Base-by-base conservation (phyloP, 2,113 vertebrate species). In the Saimiri boliviensis region DNA sequence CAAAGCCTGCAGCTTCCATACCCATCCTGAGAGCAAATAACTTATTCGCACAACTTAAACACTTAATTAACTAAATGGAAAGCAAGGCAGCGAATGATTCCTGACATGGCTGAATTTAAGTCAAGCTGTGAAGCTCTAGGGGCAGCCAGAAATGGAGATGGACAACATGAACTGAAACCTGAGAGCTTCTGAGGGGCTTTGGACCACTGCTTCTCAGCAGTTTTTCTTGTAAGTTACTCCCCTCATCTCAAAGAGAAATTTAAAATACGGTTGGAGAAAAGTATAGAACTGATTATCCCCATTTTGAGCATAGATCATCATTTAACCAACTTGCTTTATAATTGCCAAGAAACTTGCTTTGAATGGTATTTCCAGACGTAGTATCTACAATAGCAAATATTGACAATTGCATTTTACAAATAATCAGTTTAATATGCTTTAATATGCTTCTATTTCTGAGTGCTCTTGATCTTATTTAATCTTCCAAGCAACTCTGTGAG, bases 171-270 rank as follows among this genome's bases (percentile, higher is more conserved):
- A 86, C 63, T 13, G 93, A 89, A 85, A 79, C 81, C 93, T 45
- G 94, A 93, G 82, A 60, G 35, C 42, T 25, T 6, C 19, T 42
- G 47, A 91, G 40, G 27, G 90, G 19, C 27, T n/a, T 27, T 91
- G 91, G 86, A 89, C 76, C 49, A 4, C 84, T 21, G 49, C 63
- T 23, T 85, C 89, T 83, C 91, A 30, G 70, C 56, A 74, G 56
- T 47, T 83, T 80, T 81, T 45, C 42, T 19, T 92, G 95, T 91
- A 97, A 96, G 92, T 96, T 70, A 52, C n/a, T 70, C 63, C 70
- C 6, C 1, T 70, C 23, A 54, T 37, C 71, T 88, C 85, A 92
- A 40, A 90, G 47, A 91, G 66, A 83, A 81, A 58, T 40, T 19
- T 37, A 73, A 91, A 85, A 32, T 13, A 0, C 9, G 10, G 23